Percentiles rank a stretch among this genome's conserved stretches.
phyloP scores from a whole-genome alignment of 2,113 vertebrate genomes.

The Cnemophilus loriae region DNA sequence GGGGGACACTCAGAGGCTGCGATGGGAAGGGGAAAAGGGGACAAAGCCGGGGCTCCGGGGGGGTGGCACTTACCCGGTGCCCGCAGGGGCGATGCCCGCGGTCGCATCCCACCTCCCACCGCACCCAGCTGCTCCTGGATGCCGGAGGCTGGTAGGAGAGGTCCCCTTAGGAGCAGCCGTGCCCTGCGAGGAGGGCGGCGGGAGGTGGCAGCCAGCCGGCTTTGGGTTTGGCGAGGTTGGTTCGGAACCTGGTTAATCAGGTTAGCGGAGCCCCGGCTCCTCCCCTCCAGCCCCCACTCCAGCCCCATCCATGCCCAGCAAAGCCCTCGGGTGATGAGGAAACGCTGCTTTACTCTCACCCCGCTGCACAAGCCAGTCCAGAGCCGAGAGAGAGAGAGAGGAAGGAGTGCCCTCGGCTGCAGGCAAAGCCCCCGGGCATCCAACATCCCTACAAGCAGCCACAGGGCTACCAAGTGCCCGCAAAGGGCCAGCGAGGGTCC shows the following conservation, averaged over 20 bases:
- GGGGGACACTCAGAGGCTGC: background rate
- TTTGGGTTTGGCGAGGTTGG: background rate
- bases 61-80: background rate
- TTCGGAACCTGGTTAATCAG: constrained; percentile 18
- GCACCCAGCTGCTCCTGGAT: background rate
- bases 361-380: background rate
- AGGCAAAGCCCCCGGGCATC: background rate
- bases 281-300: background rate
- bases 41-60: background rate
- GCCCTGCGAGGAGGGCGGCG: background rate
- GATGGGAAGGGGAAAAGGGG: accelerated
- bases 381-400: too few species aligned
- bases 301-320: background rate
- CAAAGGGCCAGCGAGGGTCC: background rate
- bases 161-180: background rate
- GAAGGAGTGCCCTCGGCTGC: background rate
- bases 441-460: background rate
- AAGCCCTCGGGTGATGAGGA: constrained; percentile 12
- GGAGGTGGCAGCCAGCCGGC: background rate
- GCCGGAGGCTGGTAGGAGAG: background rate
- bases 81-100: background rate
- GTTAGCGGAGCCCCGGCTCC: background rate
- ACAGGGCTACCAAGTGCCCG: background rate
- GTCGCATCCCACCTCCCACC: background rate
- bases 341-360: background rate